These are phyloP conservation scores for Phyllopteryx taeniolatus DNA, from an alignment of 2,113 vertebrate species.

Conservation along the genomic window DNA sequence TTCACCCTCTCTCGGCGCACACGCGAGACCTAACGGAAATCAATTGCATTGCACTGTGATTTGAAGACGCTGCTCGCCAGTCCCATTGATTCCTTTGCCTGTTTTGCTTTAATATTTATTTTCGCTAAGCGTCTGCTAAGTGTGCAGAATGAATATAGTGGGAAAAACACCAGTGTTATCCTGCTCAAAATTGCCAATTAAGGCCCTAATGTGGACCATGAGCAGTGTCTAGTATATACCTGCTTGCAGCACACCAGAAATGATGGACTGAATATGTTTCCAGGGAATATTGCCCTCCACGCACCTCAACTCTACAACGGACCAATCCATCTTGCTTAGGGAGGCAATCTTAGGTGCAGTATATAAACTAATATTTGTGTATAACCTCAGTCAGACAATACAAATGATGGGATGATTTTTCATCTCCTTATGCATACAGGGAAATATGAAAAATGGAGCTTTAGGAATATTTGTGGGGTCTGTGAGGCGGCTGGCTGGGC, in stretches of 20 bases:
- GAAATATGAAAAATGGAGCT: constrained; percentile 98
- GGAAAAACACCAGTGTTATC: constrained; percentile 59
- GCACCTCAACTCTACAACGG: constrained; percentile 71
- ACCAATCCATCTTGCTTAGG: constrained; percentile 95
- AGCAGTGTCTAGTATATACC: constrained; percentile 61
- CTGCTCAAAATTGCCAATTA: constrained; percentile 71
- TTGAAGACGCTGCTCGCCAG: constrained; percentile 54
- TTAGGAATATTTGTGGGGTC: constrained; percentile 95
- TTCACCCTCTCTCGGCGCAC: constrained; percentile 7
- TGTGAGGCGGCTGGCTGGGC: constrained; percentile 85
- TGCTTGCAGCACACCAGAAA: constrained; percentile 78
- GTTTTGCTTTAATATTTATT: constrained; percentile 76
- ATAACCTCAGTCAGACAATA: constrained; percentile 98
- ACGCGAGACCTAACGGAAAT: constrained; percentile 68
- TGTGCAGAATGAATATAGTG: constrained; percentile 7
- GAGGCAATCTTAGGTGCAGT: constrained; percentile 89
- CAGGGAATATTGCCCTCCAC: constrained; percentile 86
- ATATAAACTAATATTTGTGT: constrained; percentile 99
- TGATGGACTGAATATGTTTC: constrained; percentile 90
- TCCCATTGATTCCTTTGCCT: constrained; percentile 70
- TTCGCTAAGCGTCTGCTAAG: constrained; percentile 38
- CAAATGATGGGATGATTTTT: constrained; percentile 98
- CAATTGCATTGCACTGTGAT: constrained; percentile 73
- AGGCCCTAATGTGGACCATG: constrained; percentile 59
- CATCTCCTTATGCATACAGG: constrained; percentile 99